Evolutionary conservation across 2,113 vertebrate species (phyloP).

Genomic region (Clarias macrocephalus): DNA sequence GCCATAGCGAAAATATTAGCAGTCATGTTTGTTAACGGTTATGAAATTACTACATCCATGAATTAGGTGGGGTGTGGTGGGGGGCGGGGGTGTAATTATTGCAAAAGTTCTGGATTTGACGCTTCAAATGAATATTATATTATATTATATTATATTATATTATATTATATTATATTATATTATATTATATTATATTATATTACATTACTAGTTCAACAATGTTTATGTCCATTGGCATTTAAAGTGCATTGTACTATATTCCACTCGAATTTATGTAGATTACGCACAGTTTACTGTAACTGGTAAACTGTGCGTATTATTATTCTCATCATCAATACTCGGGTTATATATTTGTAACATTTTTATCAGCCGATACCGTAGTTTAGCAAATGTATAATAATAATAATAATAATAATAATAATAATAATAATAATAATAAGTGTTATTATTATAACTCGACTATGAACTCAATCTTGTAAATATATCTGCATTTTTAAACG

Average conservation of each 20-base stretch:
- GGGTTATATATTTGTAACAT: not conserved
- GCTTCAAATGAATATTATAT: constrained; percentile 8
- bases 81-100: not conserved
- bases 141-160: constrained; percentile 26
- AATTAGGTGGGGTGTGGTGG: not conserved
- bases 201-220: not conserved
- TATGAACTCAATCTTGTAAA: not conserved
- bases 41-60: not conserved
- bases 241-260: not conserved
- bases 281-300: too few relatives aligned
- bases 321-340: not conserved
- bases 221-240: not conserved
- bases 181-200: constrained; percentile 24
- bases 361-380: not conserved
- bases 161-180: constrained; percentile 9
- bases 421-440: constrained; percentile 7
- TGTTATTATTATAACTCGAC: not conserved
- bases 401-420: constrained; percentile 1
- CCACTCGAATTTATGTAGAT: not conserved
- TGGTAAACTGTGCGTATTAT: not conserved
- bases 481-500: not conserved
- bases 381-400: not conserved
- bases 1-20: not conserved
- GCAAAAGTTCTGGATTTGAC: not conserved
- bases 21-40: constrained; percentile 1